phyloP scores from a whole-genome alignment of 1,140 invertebrate species.

The Notospermus geniculatus region DNA sequence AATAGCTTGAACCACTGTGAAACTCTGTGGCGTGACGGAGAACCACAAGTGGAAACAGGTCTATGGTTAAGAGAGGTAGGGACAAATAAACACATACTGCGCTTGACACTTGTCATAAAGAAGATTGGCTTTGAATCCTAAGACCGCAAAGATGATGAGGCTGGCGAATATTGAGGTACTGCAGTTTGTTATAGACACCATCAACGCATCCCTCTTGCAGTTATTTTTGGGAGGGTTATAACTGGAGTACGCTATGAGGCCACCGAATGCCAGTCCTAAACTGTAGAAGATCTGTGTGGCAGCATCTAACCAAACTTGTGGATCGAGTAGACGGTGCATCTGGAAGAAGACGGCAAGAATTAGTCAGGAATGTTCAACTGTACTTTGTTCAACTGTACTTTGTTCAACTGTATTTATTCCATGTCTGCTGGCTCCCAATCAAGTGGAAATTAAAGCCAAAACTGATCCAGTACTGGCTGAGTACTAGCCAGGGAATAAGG shows the following conservation, averaged over 20 bases:
- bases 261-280: constrained; percentile 77
- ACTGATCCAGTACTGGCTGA: too few species aligned
- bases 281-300: constrained; percentile 87
- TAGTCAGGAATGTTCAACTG: too few species aligned
- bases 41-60: too few species aligned
- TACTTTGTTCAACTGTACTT: too few species aligned
- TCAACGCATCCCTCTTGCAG: constrained; percentile 32
- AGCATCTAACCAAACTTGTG: constrained; percentile 71
- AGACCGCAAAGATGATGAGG: neutral
- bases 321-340: neutral
- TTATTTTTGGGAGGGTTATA: constrained; percentile 63
- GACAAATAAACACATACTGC: neutral
- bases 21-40: too few species aligned
- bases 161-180: constrained; percentile 4
- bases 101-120: neutral
- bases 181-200: constrained; percentile 26
- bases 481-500: too few species aligned
- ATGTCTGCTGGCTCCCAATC: too few species aligned
- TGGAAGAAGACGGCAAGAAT: neutral
- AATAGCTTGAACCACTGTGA: too few species aligned
- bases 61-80: too few species aligned
- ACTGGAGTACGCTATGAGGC: constrained; percentile 58
- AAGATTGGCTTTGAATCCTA: constrained; percentile 7
- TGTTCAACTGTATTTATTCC: too few species aligned
- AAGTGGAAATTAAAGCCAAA: too few species aligned